Evolutionary conservation across 2,113 vertebrate species (phyloP).

Genomic region (Poicephalus meyeri): DNA sequence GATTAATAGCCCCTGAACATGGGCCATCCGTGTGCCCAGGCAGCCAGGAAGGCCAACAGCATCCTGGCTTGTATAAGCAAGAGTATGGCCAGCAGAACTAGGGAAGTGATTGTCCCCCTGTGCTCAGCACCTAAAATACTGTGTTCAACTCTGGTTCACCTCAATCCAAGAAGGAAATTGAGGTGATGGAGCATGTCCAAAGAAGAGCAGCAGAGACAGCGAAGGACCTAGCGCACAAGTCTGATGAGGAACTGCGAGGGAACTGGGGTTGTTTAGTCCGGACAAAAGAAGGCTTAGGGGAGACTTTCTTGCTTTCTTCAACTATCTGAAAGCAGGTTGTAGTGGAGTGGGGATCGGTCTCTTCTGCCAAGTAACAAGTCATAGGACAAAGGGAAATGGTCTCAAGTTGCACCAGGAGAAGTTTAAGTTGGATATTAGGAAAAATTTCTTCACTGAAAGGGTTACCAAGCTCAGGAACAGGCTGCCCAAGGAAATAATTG

Average conservation of each 20-base stretch:
- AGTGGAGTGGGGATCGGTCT: not conserved
- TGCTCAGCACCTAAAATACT: not conserved
- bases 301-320: not conserved
- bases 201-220: not conserved
- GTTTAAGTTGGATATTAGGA: not conserved
- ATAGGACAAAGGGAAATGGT: not conserved
- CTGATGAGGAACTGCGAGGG: not conserved
- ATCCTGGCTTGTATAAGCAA: not conserved
- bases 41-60: not conserved
- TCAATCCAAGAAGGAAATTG: not conserved
- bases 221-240: not conserved
- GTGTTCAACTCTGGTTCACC: not conserved
- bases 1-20: not conserved
- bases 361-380: not conserved
- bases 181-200: not conserved
- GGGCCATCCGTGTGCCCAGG: not conserved
- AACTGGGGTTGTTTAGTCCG: not conserved
- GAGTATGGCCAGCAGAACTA: not conserved
- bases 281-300: not conserved
- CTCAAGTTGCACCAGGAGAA: not conserved
- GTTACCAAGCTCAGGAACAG: not conserved
- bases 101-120: not conserved
- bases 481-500: not conserved
- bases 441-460: not conserved
- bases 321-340: not conserved